Conservation (phyloP, 2,113 vertebrate species). For the Forbesichthys papilliferus region DNA sequence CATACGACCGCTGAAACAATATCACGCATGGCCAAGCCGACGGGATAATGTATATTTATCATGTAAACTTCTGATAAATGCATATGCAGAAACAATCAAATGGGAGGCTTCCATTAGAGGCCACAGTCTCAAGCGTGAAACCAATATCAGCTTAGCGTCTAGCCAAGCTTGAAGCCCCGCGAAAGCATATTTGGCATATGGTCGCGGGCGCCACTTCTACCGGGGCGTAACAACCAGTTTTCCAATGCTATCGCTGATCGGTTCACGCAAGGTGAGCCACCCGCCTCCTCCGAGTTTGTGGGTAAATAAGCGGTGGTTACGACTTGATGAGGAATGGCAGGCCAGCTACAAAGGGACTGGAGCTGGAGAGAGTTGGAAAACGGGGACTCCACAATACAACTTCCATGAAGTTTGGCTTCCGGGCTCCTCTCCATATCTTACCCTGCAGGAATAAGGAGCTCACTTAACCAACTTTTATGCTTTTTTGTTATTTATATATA, state of each 20-base stretch:
- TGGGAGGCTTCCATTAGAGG: slow-evolving; percentile 65
- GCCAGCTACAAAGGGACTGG: not conserved
- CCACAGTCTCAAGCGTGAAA: slow-evolving; percentile 75
- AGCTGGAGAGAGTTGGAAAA: slow-evolving; percentile 14
- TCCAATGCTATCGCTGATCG: slow-evolving; percentile 63
- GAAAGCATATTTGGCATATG: slow-evolving; percentile 76
- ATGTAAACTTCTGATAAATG: slow-evolving; percentile 78
- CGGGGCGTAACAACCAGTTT: slow-evolving; percentile 71
- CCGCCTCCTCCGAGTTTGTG: slow-evolving; percentile 18
- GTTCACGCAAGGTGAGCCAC: slow-evolving; percentile 52
- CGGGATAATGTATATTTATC: slow-evolving; percentile 76
- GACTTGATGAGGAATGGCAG: slow-evolving; percentile 66
- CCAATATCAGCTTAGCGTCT: slow-evolving; percentile 80
- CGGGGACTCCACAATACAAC: slow-evolving; percentile 27
- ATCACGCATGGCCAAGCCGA: slow-evolving; percentile 66
- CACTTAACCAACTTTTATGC: not conserved
- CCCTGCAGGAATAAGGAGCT: slow-evolving; percentile 5
- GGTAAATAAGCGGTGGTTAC: slow-evolving; percentile 70
- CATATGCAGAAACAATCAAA: slow-evolving; percentile 80
- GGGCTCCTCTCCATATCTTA: slow-evolving; percentile 27
- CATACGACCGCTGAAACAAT: slow-evolving; percentile 65
- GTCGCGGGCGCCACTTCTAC: slow-evolving; percentile 67
- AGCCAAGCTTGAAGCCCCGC: slow-evolving; percentile 74
- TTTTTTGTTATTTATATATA: too few relatives aligned
- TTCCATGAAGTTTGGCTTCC: slow-evolving; percentile 38